Evolutionary conservation across 1,140 invertebrate species (phyloP).

Genomic region (Acromyrmex charruanus): DNA sequence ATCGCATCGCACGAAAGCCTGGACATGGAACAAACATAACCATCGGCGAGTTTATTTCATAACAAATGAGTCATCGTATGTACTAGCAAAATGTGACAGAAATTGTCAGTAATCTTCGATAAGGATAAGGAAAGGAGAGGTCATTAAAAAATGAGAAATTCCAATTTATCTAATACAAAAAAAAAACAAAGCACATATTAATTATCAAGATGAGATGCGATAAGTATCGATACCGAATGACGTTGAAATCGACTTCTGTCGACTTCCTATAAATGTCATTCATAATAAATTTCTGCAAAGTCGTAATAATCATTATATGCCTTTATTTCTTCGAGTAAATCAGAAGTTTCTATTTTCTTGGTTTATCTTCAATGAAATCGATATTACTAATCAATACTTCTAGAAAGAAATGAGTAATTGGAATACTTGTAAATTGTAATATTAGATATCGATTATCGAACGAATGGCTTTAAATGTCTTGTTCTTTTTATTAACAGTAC

Average conservation of each 20-base stretch:
- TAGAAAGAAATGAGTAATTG: background rate
- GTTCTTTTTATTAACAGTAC: background rate
- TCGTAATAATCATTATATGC: background rate
- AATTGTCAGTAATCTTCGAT: background rate
- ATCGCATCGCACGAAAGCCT: background rate
- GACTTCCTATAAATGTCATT: background rate
- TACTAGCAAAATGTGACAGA: background rate
- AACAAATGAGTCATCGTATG: background rate
- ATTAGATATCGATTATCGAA: background rate
- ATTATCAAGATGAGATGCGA: background rate
- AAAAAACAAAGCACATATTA: background rate
- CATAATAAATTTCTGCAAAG: background rate
- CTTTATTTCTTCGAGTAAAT: background rate
- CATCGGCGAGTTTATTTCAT: background rate
- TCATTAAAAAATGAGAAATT: background rate
- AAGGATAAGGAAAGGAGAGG: background rate
- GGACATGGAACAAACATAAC: background rate
- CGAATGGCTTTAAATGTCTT: background rate
- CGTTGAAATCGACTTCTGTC: background rate
- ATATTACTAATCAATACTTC: background rate
- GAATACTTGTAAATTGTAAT: background rate
- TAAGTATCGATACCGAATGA: background rate
- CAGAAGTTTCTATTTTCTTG: background rate
- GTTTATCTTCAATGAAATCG: background rate
- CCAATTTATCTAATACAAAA: conserved; percentile 1